phyloP scores from a whole-genome alignment of 2,888 invertebrate species.

The Hydrotaea diabolus region DNA sequence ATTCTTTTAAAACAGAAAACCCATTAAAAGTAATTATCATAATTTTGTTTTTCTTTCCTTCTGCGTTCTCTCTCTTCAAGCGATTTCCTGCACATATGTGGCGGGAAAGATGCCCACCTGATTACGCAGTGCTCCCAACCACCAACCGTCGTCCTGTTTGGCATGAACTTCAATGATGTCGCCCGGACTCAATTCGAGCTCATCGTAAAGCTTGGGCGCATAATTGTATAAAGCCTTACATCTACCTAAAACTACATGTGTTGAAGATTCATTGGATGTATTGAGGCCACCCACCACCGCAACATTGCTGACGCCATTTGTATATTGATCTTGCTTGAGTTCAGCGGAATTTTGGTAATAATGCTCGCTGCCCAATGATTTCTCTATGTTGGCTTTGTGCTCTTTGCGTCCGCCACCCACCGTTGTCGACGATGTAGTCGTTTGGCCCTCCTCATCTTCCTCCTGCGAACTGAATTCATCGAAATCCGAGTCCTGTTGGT shows the following conservation, averaged over 20 bases:
- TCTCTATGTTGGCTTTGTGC: constrained; percentile 67
- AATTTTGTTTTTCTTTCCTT: neutral
- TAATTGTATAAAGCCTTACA: constrained; percentile 94
- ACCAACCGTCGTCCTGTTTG: constrained; percentile 97
- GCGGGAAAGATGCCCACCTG: constrained; percentile 95
- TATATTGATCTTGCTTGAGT: constrained; percentile 50
- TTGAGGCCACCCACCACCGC: constrained; percentile 2
- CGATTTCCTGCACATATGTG: constrained; percentile 93
- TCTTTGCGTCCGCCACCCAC: constrained; percentile 59
- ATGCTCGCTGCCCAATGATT: constrained; percentile 65
- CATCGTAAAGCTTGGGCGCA: constrained; percentile 92
- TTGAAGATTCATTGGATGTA: constrained; percentile 9
- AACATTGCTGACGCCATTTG: neutral
- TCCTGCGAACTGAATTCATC: constrained; percentile 92
- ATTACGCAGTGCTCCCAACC: constrained; percentile 92
- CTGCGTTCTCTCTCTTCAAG: constrained; percentile 67
- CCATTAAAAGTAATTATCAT: constrained; percentile 28
- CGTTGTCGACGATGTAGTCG: constrained; percentile 28
- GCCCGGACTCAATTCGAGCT: constrained; percentile 88
- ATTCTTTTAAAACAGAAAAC: constrained; percentile 44
- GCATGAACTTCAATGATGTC: constrained; percentile 93
- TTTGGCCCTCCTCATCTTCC: constrained; percentile 81
- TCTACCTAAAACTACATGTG: constrained; percentile 83
- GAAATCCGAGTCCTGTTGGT: constrained; percentile 93
- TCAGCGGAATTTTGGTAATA: constrained; percentile 68